These are phyloP conservation scores for Drosophila triauraria DNA, from an alignment of 1,140 invertebrate species.

Conservation along the genomic window DNA sequence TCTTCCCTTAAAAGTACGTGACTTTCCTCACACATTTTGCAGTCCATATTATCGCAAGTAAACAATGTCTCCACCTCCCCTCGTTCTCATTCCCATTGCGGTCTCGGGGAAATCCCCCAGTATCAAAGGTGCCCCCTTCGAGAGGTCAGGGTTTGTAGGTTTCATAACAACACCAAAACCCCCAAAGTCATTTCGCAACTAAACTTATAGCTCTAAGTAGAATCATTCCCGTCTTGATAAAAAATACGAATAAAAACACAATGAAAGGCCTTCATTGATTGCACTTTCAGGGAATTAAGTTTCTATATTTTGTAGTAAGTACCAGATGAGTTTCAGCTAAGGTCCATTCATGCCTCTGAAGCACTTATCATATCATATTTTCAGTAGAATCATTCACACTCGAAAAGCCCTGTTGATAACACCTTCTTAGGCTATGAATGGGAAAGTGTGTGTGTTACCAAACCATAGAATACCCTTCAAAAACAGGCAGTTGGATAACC, in stretches of 20 bases:
- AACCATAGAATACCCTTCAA: neutral
- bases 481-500: neutral
- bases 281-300: neutral
- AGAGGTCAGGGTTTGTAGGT: constrained; percentile 24
- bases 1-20: constrained; percentile 29
- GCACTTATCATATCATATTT: constrained; percentile 4
- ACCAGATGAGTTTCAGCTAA: constrained; percentile 5
- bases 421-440: constrained; percentile 7
- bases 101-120: constrained; percentile 1
- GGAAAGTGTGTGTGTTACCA: neutral
- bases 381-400: constrained; percentile 23
- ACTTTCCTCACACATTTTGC: constrained; percentile 46
- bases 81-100: neutral
- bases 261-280: constrained; percentile 6
- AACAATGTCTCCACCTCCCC: constrained; percentile 8
- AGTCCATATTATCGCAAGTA: constrained; percentile 29
- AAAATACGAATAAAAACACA: neutral
- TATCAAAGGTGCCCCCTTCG: constrained; percentile 7
- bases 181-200: constrained; percentile 3
- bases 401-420: constrained; percentile 9
- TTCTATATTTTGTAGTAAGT: neutral
- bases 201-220: neutral
- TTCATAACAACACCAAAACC: constrained; percentile 23
- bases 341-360: constrained; percentile 5
- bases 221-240: neutral